These are phyloP conservation scores for Pachliopta kotzebuea DNA, from an alignment of 2,888 invertebrate species.

Conservation along the genomic window DNA sequence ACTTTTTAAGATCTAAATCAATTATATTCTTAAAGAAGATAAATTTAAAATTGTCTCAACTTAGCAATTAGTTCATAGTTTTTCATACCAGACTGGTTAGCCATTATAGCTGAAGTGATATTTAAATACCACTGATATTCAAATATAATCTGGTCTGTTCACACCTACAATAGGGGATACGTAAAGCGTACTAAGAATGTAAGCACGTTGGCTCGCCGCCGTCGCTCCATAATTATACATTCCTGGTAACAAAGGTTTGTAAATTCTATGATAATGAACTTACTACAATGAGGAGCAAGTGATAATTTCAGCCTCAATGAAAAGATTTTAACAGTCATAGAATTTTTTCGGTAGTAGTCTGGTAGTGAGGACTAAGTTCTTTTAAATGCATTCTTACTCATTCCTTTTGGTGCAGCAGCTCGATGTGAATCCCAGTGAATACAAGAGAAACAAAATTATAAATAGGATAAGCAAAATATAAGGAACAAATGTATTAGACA, in stretches of 20 bases:
- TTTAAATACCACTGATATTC: constrained; percentile 2
- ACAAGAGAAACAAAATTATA: no score
- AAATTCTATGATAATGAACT: constrained; percentile 19
- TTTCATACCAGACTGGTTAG: background rate
- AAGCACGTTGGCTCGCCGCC: constrained; percentile 4
- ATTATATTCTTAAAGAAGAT: no score
- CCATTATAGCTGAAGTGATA: background rate
- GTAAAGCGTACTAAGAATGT: constrained; percentile 9
- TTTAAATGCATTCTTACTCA: no score
- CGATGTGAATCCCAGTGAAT: no score
- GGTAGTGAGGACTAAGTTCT: background rate
- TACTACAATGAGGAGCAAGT: constrained; percentile 2
- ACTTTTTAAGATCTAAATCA: no score
- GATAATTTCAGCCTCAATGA: background rate
- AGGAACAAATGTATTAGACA: no score
- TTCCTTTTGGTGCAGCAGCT: no score
- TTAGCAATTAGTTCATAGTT: background rate
- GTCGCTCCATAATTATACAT: constrained; percentile 20
- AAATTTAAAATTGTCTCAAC: background rate
- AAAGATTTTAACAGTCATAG: background rate
- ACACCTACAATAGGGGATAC: background rate
- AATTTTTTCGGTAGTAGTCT: background rate
- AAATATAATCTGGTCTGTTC: constrained; percentile 10
- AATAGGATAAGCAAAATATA: no score
- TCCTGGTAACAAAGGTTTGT: constrained; percentile 14